Evolutionary conservation across 2,113 vertebrate genomes (phyloP), one percentile per base, ranked within the genome.

Genomic region (Euleptes europaea): DNA sequence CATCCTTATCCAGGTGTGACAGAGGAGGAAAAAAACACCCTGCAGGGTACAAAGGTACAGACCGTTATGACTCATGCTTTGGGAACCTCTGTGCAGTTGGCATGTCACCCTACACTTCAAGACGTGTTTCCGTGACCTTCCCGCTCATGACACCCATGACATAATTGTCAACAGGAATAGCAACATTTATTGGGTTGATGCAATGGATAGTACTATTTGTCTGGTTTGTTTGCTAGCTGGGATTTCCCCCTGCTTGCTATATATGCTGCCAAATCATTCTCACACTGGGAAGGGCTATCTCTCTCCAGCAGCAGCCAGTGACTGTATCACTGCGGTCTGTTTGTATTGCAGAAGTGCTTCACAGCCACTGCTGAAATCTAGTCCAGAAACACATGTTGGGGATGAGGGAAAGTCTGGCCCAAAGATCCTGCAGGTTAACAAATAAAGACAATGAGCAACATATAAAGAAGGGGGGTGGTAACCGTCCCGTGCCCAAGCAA

Each of bases 181-280:
- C 57, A 63, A 49, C 9, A 71, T 54, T 23, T 63, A 80, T 84
- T 60, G 75, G 38, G 42, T 80, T 85, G 74, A 82, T 80, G 74
- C 51, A 91, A 33, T 51, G 66, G 47, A 63, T 28, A 54, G 10
- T 33, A 10, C 42, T 67, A 42, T 75, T 80, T 35, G 40, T 74
- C 65, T 42, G 47, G 81, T 86, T 31, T 42, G 35, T 57, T 83
- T 80, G 38, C 69, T 38, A 89, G 21, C 60, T 44, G 86, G 78
- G 82, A 49, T 70, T 47, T 86, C 54, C 66, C 80, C 47, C 21
- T 31, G 63, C 33, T 71, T 76, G 28, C 26, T 23, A 13, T 8
- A 3, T 19, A 9, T 54, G 1, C 0, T 9, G 4, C 79, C 66
- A 86, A 69, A 51, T 83, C 57, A 13, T 80, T 33, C 42, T n/a